phyloP scores from a whole-genome alignment of 2,113 vertebrate species.

The Odobenus rosmarus region DNA sequence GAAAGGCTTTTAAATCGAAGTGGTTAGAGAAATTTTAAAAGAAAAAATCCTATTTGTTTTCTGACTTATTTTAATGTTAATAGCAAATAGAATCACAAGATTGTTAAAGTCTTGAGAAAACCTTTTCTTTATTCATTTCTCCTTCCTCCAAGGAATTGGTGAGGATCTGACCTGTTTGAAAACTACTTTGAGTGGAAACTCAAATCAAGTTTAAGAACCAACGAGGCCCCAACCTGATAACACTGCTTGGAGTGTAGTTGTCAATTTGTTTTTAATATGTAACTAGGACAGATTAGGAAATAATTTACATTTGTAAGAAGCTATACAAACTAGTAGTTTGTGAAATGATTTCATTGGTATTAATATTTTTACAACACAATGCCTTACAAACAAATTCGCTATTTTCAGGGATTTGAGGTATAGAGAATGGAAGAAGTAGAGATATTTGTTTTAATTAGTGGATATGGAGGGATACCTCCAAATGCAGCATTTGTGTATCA shows the following conservation, averaged over 20 bases:
- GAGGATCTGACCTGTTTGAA: not conserved
- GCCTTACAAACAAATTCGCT: not conserved
- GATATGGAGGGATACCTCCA: not conserved
- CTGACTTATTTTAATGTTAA: slow-evolving; percentile 56
- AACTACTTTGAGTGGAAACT: not conserved
- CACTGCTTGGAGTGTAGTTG: not conserved
- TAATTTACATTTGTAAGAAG: not conserved
- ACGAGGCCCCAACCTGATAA: not conserved
- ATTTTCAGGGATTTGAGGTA: not conserved
- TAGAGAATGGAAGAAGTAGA: not conserved
- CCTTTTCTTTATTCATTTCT: not conserved
- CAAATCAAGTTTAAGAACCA: not conserved
- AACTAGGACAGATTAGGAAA: not conserved
- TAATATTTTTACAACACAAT: not conserved
- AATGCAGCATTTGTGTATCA: too few species aligned
- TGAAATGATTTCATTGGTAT: not conserved
- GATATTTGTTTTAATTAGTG: not conserved
- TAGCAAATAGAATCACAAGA: not conserved
- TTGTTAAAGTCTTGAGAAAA: not conserved
- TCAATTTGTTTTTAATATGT: not conserved
- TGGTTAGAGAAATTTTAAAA: not conserved
- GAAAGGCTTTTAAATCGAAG: not conserved
- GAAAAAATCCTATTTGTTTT: not conserved
- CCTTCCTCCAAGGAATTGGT: not conserved
- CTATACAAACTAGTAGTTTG: not conserved